phyloP scores from a whole-genome alignment of 2,113 vertebrate genomes.

The Myotis lucifugus region DNA sequence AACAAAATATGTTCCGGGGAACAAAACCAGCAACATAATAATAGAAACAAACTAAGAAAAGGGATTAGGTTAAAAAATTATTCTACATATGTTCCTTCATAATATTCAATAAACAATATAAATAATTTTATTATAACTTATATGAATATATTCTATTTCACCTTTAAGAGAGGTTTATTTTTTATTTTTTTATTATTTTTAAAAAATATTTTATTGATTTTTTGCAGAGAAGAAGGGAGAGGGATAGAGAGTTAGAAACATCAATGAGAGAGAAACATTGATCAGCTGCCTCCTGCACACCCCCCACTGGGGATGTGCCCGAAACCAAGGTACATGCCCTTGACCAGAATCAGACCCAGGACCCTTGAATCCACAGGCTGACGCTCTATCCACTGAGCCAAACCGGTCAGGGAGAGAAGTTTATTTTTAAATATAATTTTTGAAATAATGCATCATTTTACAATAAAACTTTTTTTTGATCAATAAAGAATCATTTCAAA shows the following conservation, averaged over 20 bases:
- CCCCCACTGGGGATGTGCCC: no score
- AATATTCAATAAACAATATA: neutral
- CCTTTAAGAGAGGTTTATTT: neutral
- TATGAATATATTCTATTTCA: neutral
- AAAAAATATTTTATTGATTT: no score
- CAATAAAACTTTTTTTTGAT: neutral
- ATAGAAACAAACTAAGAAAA: neutral
- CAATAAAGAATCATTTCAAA: constrained; percentile 22
- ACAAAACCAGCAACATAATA: neutral
- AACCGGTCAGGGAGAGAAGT: neutral
- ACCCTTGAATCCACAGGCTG: no score
- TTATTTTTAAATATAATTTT: neutral
- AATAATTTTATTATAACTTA: neutral
- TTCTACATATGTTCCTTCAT: neutral
- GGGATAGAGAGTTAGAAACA: no score
- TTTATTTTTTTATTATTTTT: neutral
- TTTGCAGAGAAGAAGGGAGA: no score
- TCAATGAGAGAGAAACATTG: no score
- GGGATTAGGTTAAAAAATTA: neutral
- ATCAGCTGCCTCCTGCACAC: no score
- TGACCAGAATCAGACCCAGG: no score
- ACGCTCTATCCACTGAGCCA: no score
- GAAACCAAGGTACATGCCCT: no score
- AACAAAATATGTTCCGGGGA: neutral
- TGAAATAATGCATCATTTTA: neutral